Evolutionary conservation across 2,113 vertebrate species (phyloP), one percentile per base, ranked within the genome.

Genomic region (Sprattus sprattus): DNA sequence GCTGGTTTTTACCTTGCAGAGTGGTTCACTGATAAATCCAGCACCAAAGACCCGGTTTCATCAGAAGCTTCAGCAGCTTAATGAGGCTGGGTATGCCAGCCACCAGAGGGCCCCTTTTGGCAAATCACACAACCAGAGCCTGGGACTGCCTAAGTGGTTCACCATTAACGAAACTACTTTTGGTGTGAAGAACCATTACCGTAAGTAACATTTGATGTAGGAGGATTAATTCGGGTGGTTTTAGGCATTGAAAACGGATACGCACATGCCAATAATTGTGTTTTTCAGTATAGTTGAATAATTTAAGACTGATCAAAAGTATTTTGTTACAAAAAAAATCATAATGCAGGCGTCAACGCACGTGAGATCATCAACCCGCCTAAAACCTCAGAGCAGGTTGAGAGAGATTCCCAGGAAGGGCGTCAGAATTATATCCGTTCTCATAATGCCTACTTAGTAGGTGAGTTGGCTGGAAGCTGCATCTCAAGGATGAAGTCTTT

Each of bases 321-420:
- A 28, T 10, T 50, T 84, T 57, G 3, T 78, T 13, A 28, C 20
- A 39, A 45, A 44, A 60, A 25, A 78, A 16, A 11, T 78, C 7
- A 10, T n/a, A 54, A 45, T 22, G 49, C 88, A 94, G 95, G 81
- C 6, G 7, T 22, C 54, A 44, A 82, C 15, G 94, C 91, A 64
- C 81, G 90, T 85, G 92, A 94, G 0, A 18, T 96, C 86, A 91
- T 99, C 83, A 96, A 97, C 91, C 96, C 97, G 90, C 82, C 89
- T 25, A 97, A 97, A 94, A 91, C 93, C 1, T 89, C 67, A 60
- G 89, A 95, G 84, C 93, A 97, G 88, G 84, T 97, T 28, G 90
- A 96, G 83, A 90, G 84, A 88, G 96, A 98, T 90, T 91, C 87
- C 1, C 85, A 89, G 81, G 91, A 93, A 88, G 94, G 93, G 80